Conservation (phyloP, 2,113 vertebrate species). For the Python bivittatus region DNA sequence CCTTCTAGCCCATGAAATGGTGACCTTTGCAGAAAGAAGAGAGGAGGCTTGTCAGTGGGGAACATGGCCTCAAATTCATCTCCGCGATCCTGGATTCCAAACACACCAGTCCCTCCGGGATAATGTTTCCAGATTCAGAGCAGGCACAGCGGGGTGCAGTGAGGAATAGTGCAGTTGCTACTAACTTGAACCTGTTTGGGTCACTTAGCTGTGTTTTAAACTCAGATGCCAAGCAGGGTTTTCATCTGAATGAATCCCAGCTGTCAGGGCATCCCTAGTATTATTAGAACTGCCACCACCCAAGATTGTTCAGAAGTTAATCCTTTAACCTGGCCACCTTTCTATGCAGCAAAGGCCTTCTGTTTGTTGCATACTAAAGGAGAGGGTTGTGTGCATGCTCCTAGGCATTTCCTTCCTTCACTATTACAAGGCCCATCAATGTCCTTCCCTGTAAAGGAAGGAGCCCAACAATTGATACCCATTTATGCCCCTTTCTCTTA, state of each 20-base stretch:
- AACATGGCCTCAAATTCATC: not conserved
- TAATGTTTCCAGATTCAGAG: not conserved
- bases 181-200: not conserved
- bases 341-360: not conserved
- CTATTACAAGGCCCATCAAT: not conserved
- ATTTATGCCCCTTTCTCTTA: not conserved
- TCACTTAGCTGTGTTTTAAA: not conserved
- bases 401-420: not conserved
- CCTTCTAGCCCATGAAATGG: slow-evolving; percentile 22
- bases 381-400: not conserved
- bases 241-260: not conserved
- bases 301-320: not conserved
- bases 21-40: slow-evolving; percentile 35
- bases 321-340: not conserved
- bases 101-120: slow-evolving; percentile 21
- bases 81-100: not conserved
- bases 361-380: too few relatives aligned
- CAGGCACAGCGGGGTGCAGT: not conserved
- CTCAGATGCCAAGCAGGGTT: not conserved
- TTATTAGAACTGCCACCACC: not conserved
- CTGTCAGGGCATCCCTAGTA: not conserved
- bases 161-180: not conserved
- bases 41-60: not conserved
- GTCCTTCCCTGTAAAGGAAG: not conserved
- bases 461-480: not conserved